A percentile compares a stretch with the other conserved stretches of the same genome.
Conservation (phyloP, 2,888 invertebrate species). For the Cybosia mesomella region DNA sequence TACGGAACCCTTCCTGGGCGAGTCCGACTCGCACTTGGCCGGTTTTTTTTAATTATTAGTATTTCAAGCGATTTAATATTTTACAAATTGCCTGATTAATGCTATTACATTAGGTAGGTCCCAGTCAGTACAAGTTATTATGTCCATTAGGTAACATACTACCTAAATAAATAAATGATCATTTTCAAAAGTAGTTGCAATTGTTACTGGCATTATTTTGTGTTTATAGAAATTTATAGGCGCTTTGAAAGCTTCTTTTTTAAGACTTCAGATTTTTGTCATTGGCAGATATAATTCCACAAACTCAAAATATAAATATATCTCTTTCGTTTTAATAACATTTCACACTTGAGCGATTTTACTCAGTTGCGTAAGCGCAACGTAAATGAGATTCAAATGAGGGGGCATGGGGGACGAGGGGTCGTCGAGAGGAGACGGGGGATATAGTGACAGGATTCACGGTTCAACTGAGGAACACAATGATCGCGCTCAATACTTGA, state of each 20-base stretch:
- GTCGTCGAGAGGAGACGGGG: conserved; percentile 50
- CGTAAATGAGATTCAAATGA: conserved; percentile 83
- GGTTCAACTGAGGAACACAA: conserved; percentile 84
- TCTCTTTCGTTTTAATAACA: conserved; percentile 71
- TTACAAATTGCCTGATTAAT: too few species aligned
- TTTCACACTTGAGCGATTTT: conserved; percentile 77
- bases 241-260: too few species aligned
- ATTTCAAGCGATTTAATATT: too few species aligned
- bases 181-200: not conserved
- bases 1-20: too few species aligned
- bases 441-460: conserved; percentile 84
- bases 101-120: too few species aligned
- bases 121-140: too few species aligned
- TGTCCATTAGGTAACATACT: too few species aligned
- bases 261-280: too few species aligned
- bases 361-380: conserved; percentile 83
- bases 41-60: too few species aligned
- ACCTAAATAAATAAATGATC: not conserved
- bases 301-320: not conserved
- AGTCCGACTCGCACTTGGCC: too few species aligned
- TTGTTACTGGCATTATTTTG: not conserved
- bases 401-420: conserved; percentile 52
- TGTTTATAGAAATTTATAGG: not conserved
- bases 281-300: not conserved
- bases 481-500: conserved; percentile 84